These are phyloP conservation scores for Coptodon bakossiorum DNA, from an alignment of 2,113 vertebrate species.

Conservation along the genomic window DNA sequence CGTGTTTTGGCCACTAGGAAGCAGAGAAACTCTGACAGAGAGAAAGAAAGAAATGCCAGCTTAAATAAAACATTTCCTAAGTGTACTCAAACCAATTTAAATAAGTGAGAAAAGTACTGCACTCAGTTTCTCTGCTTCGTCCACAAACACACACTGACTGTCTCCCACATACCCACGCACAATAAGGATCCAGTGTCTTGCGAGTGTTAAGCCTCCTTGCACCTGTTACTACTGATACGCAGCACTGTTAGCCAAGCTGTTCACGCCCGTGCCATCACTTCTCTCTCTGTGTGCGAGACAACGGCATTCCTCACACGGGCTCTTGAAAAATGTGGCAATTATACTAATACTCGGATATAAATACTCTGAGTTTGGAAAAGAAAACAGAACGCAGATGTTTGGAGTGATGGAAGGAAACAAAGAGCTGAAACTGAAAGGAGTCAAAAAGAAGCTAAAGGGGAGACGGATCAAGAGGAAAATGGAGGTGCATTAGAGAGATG, in stretches of 20 bases:
- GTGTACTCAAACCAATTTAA: neutral
- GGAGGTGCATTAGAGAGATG: neutral
- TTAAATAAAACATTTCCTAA: neutral
- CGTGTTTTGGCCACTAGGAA: neutral
- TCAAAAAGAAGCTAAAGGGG: neutral
- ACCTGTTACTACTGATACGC: slow-evolving; percentile 22
- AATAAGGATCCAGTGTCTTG: neutral
- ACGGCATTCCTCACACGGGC: neutral
- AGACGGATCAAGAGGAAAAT: neutral
- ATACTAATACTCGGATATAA: slow-evolving; percentile 15
- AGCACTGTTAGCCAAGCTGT: neutral
- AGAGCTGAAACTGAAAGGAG: neutral
- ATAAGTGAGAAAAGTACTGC: neutral
- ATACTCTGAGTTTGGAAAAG: neutral
- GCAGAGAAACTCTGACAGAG: neutral
- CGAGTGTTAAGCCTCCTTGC: neutral
- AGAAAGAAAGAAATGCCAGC: neutral
- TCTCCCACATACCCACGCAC: neutral
- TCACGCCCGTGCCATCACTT: neutral
- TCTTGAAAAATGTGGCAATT: slow-evolving; percentile 13
- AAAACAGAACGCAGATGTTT: slow-evolving; percentile 9
- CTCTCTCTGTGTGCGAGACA: neutral
- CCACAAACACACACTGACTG: neutral
- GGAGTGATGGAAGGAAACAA: neutral
- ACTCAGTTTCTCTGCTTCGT: neutral